Base-by-base conservation (phyloP, 2,888 invertebrate genomes). In the Allygus modestus region DNA sequence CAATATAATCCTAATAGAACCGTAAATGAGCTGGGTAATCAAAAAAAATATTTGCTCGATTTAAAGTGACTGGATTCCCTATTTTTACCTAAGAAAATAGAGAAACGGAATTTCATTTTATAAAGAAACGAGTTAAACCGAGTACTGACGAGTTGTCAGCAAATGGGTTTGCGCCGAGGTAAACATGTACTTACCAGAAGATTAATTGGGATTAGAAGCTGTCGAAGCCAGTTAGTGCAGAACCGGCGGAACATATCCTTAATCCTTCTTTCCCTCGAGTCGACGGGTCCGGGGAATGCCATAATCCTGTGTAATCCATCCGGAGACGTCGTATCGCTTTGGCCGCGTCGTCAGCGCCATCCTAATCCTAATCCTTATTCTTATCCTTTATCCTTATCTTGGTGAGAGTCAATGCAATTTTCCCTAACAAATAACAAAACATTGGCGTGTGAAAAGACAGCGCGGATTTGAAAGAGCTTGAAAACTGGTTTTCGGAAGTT, bases 121-220 rank as follows among this genome's bases (percentile, higher is more conserved):
- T 37, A 11, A 37, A 37, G 7, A 37, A 37, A 37, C 37, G 37
- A 7, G 37, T 37, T 37, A 11, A 4, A 11, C 37, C 37, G 37
- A 37, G 37, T 37, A 17, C 46, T 1, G 46, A 37, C 46, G 15
- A 15, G 28, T 31, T 65, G 65, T 65, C 28, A 31, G 28, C 65
- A 31, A 65, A 65, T 65, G 65, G 15, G 65, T 65, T 58, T 11
- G 65, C 65, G 12, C 28, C 65, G 31, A 26, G 65, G 65, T 65
- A 65, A 65, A 65, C 65, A 65, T 28, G 65, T 28, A 31, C 28
- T 65, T 65, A 65, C 28, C 12, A 28, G 28, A 17, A 65, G 65
- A 65, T 65, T 65, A 65, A 65, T 65, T 28, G 26, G 65, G 28
- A 65, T 65, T 65, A 65, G 65, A 15, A 65, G 31, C 65, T 65